These are phyloP conservation scores for Trachymyrmex cornetzi DNA, from an alignment of 1,140 invertebrate species.

Conservation along the genomic window DNA sequence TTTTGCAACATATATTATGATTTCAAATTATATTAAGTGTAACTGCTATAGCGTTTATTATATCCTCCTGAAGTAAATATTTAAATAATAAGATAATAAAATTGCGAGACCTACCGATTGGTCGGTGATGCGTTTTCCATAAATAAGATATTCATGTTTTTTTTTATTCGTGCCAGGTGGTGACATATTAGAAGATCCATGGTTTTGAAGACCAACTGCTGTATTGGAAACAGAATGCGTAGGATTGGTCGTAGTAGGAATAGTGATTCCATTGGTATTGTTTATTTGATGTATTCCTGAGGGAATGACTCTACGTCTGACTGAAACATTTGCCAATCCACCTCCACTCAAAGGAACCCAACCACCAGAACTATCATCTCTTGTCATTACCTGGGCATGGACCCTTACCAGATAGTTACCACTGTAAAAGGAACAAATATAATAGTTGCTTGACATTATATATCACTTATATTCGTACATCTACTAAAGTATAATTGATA, in stretches of 20 bases:
- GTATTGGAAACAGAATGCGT: slow-evolving; percentile 75
- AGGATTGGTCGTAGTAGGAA: slow-evolving; percentile 66
- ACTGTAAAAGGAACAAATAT: slow-evolving; percentile 89
- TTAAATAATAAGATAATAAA: slow-evolving; percentile 23
- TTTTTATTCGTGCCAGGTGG: slow-evolving; percentile 84
- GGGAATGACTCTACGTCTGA: slow-evolving; percentile 90
- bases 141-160: slow-evolving; percentile 95
- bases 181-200: slow-evolving; percentile 80
- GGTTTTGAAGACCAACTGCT: slow-evolving; percentile 71
- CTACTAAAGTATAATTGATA: background rate
- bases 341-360: slow-evolving; percentile 98
- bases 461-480: background rate
- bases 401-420: slow-evolving; percentile 97
- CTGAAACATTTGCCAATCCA: slow-evolving; percentile 96
- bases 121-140: slow-evolving; percentile 96
- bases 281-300: slow-evolving; percentile 74
- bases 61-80: background rate
- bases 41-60: background rate
- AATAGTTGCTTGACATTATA: slow-evolving; percentile 23
- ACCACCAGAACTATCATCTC: slow-evolving; percentile 98
- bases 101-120: slow-evolving; percentile 90
- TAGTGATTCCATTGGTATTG: slow-evolving; percentile 75
- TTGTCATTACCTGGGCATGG: slow-evolving; percentile 98
- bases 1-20: slow-evolving; percentile 10
- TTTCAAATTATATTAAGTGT: background rate